phyloP scores from a whole-genome alignment of 2,113 vertebrate genomes.

The Calcarius ornatus region DNA sequence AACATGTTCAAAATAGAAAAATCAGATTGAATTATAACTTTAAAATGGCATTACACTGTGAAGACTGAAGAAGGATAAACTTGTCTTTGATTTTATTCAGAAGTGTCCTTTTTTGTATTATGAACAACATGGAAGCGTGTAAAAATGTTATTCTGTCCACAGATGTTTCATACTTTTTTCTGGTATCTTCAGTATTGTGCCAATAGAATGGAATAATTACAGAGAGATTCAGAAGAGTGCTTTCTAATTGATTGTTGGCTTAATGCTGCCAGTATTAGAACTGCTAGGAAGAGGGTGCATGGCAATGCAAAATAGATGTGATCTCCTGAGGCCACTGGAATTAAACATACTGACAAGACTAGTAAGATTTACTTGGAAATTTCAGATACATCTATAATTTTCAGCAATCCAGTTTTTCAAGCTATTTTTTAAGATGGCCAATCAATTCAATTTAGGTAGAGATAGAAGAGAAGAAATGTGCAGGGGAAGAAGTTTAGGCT shows the following conservation, averaged over 20 bases:
- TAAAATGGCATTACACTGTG: neutral
- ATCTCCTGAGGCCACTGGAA: neutral
- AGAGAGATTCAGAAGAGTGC: neutral
- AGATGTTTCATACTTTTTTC: neutral
- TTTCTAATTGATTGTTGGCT: neutral
- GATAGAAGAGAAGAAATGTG: neutral
- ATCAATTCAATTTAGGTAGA: neutral
- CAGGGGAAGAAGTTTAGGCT: neutral
- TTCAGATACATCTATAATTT: neutral
- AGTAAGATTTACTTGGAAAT: neutral
- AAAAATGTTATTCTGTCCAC: neutral
- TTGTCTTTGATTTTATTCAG: neutral
- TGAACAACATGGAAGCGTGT: neutral
- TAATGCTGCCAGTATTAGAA: neutral
- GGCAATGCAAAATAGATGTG: neutral
- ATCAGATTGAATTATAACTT: neutral
- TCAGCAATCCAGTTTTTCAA: neutral
- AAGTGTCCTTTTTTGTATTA: neutral
- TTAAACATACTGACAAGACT: neutral
- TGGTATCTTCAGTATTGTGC: neutral
- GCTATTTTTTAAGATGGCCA: neutral
- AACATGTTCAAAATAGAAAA: neutral
- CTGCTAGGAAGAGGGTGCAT: neutral
- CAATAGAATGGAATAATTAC: neutral
- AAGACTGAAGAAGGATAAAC: neutral